Conservation (phyloP, 1,140 invertebrate genomes). For the Listronotus oregonensis region DNA sequence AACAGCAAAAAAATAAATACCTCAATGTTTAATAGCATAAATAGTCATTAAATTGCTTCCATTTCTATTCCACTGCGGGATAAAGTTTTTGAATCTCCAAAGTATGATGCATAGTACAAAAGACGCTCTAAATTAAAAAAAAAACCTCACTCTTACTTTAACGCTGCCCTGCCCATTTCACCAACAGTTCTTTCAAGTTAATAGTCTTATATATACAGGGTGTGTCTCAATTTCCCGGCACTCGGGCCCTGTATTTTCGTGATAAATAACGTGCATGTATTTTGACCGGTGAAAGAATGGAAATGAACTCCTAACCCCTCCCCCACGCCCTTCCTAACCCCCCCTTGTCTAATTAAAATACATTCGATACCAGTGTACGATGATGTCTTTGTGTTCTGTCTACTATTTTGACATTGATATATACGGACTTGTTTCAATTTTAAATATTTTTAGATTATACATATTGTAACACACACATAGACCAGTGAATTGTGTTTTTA, state of each 20-base stretch:
- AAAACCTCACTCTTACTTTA: not conserved
- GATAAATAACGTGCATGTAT: not conserved
- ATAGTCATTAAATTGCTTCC: too few relatives aligned
- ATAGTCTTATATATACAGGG: constrained; percentile 6
- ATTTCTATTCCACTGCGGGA: too few relatives aligned
- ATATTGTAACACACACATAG: constrained; percentile 28
- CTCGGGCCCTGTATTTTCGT: constrained; percentile 3
- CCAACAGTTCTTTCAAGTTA: not conserved
- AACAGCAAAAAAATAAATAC: too few relatives aligned
- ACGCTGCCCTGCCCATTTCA: constrained; percentile 2
- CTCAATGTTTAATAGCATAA: too few relatives aligned
- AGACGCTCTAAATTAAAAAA: constrained; percentile 11
- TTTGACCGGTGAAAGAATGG: not conserved
- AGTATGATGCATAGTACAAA: constrained; percentile 26
- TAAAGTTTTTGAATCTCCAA: constrained; percentile 20
- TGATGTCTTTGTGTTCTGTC: constrained; percentile 8
- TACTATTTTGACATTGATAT: constrained; percentile 2
- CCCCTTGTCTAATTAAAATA: not conserved
- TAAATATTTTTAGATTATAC: constrained; percentile 33
- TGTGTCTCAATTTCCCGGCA: not conserved
- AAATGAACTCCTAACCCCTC: not conserved
- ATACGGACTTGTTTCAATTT: constrained; percentile 31
- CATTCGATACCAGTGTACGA: constrained; percentile 4
- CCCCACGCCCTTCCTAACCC: not conserved
- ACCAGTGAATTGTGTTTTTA: constrained; percentile 37